Conservation (phyloP, 2,888 invertebrate species). For the Drosophila monieri region DNA sequence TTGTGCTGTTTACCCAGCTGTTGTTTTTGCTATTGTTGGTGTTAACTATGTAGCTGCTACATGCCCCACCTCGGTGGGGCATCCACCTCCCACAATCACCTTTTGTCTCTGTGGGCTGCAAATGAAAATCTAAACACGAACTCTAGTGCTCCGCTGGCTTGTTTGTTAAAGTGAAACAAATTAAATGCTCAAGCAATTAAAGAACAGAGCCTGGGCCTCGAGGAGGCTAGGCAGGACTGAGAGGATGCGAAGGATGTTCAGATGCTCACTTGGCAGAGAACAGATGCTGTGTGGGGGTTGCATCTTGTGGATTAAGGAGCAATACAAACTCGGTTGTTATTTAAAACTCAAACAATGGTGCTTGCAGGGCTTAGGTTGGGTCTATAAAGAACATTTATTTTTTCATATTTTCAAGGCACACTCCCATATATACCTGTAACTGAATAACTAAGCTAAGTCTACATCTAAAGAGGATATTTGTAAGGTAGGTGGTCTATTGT, state of each 20-base stretch:
- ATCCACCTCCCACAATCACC: constrained; percentile 22
- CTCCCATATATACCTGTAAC: not conserved
- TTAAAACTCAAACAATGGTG: not conserved
- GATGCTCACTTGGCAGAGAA: not conserved
- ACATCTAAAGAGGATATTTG: not conserved
- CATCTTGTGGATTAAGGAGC: constrained; percentile 9
- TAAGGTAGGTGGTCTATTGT: too few species aligned
- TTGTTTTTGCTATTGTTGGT: constrained; percentile 10
- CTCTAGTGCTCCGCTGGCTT: constrained; percentile 23
- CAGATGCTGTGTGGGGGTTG: constrained; percentile 1
- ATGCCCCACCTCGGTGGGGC: not conserved
- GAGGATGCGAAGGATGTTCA: not conserved
- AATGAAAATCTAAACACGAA: constrained; percentile 48
- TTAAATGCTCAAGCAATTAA: constrained; percentile 54
- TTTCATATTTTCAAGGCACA: not conserved
- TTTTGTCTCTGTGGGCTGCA: constrained; percentile 43
- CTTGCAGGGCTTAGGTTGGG: not conserved
- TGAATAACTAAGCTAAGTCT: too few species aligned
- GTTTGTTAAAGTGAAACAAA: constrained; percentile 59
- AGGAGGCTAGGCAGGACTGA: not conserved
- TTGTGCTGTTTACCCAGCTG: constrained; percentile 16
- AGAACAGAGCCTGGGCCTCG: not conserved
- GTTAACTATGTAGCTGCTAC: not conserved
- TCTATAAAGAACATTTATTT: not conserved
- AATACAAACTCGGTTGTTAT: not conserved